Conservation (phyloP, 2,797 vertebrate species). For the Euphonia xanthogaster region DNA sequence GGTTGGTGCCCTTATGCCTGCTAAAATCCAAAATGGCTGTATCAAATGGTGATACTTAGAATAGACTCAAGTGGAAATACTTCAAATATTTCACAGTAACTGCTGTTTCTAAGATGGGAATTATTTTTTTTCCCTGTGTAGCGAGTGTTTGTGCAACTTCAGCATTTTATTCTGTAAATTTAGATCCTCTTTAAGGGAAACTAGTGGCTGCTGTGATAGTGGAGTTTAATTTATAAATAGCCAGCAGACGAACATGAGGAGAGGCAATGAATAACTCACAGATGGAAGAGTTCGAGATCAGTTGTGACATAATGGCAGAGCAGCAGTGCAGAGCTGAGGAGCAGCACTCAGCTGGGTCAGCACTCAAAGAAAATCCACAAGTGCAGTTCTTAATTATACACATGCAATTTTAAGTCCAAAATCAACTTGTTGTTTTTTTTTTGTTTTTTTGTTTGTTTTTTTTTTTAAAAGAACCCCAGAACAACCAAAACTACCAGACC, state of each 20-base stretch:
- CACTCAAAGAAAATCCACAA: conserved; percentile 21
- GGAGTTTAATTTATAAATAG: conserved; percentile 46
- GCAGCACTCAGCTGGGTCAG: neutral
- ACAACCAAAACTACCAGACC: neutral
- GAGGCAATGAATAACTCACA: conserved; percentile 33
- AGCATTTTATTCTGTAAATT: conserved; percentile 49
- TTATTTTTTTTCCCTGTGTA: neutral
- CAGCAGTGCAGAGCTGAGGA: neutral
- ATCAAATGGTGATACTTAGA: neutral
- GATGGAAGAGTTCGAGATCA: conserved; percentile 24
- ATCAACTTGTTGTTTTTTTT: neutral
- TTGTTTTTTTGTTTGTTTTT: neutral
- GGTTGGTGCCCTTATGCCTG: neutral
- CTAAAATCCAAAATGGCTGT: conserved; percentile 9
- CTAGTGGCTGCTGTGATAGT: conserved; percentile 20
- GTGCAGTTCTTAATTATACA: neutral
- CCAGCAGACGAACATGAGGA: neutral
- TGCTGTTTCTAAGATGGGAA: neutral
- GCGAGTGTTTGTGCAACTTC: conserved; percentile 2
- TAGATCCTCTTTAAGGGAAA: conserved; percentile 33
- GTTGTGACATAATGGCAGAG: conserved; percentile 15
- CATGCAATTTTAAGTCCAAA: neutral
- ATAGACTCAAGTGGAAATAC: conserved; percentile 12
- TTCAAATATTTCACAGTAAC: conserved; percentile 6
- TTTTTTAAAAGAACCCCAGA: neutral